These are phyloP conservation scores for Lasioglossum calceatum DNA, from an alignment of 2,888 invertebrate species.

Conservation along the genomic window DNA sequence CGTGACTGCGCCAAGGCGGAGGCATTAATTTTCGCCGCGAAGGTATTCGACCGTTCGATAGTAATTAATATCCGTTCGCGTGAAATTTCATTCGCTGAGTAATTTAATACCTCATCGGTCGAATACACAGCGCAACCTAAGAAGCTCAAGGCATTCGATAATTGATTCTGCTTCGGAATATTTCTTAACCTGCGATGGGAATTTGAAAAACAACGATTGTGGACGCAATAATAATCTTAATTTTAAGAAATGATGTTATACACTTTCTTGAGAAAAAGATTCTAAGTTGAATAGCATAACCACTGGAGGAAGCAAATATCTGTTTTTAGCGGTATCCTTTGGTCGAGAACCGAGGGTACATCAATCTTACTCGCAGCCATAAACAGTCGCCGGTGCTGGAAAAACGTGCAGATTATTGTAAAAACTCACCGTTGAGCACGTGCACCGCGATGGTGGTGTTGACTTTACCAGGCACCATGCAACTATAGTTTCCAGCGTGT, in stretches of 20 bases:
- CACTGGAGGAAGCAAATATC: background rate
- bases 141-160: background rate
- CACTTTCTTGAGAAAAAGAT: background rate
- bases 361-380: constrained; percentile 2
- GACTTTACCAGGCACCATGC: constrained; percentile 85
- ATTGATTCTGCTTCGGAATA: background rate
- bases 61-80: constrained; percentile 28
- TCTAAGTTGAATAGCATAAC: background rate
- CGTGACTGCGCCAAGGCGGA: constrained; percentile 18
- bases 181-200: background rate
- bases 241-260: background rate
- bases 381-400: background rate
- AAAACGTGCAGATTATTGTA: background rate
- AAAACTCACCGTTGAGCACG: constrained; percentile 86
- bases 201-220: background rate
- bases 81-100: constrained; percentile 12
- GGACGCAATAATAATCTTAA: background rate
- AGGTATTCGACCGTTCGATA: constrained; percentile 7
- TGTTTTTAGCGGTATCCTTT: background rate
- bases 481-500: constrained; percentile 88
- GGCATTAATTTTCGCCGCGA: constrained; percentile 15
- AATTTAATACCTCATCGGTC: constrained; percentile 1
- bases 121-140: background rate
- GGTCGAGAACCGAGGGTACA: background rate
- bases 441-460: constrained; percentile 87